Conservation (phyloP, 2,113 vertebrate genomes). For the Donacobius atricapilla region DNA sequence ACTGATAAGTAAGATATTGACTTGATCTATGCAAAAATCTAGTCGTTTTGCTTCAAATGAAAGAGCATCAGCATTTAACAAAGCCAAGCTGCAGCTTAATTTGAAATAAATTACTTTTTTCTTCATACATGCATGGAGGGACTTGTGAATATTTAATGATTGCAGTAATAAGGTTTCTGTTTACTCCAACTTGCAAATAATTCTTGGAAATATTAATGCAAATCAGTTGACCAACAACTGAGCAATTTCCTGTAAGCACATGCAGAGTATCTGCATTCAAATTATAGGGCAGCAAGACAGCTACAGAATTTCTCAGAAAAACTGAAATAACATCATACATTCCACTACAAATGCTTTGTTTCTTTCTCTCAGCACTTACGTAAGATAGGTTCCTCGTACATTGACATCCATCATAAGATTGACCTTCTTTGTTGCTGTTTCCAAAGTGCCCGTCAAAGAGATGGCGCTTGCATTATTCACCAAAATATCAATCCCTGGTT, state of each 20-base stretch:
- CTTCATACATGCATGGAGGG: neutral
- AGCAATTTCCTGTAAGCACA: neutral
- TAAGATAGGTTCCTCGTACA: conserved; percentile 91
- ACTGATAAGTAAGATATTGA: neutral
- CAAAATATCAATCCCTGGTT: conserved; percentile 91
- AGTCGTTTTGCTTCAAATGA: neutral
- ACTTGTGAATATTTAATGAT: neutral
- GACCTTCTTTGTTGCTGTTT: conserved; percentile 90
- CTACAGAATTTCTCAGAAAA: neutral
- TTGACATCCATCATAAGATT: conserved; percentile 97
- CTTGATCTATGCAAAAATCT: neutral
- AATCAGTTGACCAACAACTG: neutral
- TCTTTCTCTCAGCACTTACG: conserved; percentile 75
- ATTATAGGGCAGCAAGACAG: neutral
- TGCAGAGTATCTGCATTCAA: neutral
- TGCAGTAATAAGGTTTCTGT: neutral
- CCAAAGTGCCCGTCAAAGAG: conserved; percentile 89
- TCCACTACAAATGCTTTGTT: neutral
- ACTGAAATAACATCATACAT: neutral
- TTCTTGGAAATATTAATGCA: neutral
- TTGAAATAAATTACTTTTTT: neutral
- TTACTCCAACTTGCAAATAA: neutral
- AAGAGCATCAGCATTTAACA: neutral
- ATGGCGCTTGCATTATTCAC: conserved; percentile 98
- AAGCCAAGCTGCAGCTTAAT: neutral